phyloP scores from a whole-genome alignment of 2,888 invertebrate genomes.

The Tetragonula carbonaria region DNA sequence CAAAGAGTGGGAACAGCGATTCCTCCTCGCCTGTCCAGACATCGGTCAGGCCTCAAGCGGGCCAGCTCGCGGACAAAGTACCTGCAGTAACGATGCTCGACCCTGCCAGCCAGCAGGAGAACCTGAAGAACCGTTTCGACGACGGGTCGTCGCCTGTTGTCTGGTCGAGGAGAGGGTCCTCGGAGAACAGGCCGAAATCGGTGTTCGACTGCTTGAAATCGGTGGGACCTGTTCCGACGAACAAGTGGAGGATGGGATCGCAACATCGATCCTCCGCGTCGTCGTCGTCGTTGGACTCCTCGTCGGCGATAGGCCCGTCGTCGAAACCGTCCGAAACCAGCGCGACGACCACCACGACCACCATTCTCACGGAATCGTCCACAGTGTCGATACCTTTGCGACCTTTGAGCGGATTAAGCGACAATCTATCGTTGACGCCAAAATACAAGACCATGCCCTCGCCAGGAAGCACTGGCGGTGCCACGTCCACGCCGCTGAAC shows the following conservation, averaged over 20 bases:
- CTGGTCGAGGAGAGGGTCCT: slow-evolving; percentile 62
- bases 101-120: slow-evolving; percentile 52
- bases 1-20: slow-evolving; percentile 55
- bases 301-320: slow-evolving; percentile 37
- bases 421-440: slow-evolving; percentile 77
- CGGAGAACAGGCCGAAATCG: slow-evolving; percentile 76
- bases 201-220: slow-evolving; percentile 78
- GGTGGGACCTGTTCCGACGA: slow-evolving; percentile 70
- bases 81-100: slow-evolving; percentile 46
- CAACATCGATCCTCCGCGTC: slow-evolving; percentile 75
- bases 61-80: slow-evolving; percentile 53
- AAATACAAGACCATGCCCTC: slow-evolving; percentile 87
- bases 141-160: slow-evolving; percentile 27
- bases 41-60: slow-evolving; percentile 35
- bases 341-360: slow-evolving; percentile 79
- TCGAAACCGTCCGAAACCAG: slow-evolving; percentile 40
- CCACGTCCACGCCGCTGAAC: slow-evolving; percentile 84
- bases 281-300: slow-evolving; percentile 68
- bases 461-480: slow-evolving; percentile 82
- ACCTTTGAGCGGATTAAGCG: slow-evolving; percentile 74
- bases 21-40: slow-evolving; percentile 56
- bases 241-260: slow-evolving; percentile 81
- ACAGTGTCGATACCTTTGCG: slow-evolving; percentile 86
- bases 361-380: slow-evolving; percentile 85
- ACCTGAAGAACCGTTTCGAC: slow-evolving; percentile 59